phyloP scores from a whole-genome alignment of 2,797 vertebrate species.

The Otolemur crassicaudatus region DNA sequence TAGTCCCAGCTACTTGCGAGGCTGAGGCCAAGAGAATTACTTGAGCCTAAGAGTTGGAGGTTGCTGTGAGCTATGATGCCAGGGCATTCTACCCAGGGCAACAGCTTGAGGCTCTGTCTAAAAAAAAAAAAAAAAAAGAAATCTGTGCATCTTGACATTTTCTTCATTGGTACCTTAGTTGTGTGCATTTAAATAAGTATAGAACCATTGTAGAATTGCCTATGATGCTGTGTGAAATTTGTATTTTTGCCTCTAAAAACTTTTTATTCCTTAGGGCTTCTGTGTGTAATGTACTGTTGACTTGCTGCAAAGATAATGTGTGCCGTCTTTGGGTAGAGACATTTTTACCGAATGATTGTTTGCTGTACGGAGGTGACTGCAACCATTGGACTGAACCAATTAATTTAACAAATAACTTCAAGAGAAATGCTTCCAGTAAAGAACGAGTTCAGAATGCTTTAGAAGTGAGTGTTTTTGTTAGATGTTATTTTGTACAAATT shows the following conservation, averaged over 20 bases:
- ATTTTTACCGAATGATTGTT: slow-evolving; percentile 95
- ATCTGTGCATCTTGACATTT: slow-evolving; percentile 14
- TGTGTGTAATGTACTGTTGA: slow-evolving; percentile 97
- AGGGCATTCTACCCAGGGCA: too few species aligned
- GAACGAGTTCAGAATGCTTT: slow-evolving; percentile 88
- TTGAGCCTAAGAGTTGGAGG: too few species aligned
- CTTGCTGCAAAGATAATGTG: slow-evolving; percentile 98
- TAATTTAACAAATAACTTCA: slow-evolving; percentile 87
- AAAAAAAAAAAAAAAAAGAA: neutral
- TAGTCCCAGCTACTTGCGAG: too few species aligned
- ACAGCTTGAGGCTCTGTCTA: too few species aligned
- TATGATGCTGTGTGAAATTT: slow-evolving; percentile 47
- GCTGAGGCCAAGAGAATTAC: too few species aligned
- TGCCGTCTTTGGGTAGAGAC: slow-evolving; percentile 99
- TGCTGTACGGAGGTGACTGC: slow-evolving; percentile 91
- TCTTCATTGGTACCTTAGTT: slow-evolving; percentile 30
- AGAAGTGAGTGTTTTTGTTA: slow-evolving; percentile 90
- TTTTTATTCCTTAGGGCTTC: slow-evolving; percentile 90
- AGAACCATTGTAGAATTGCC: slow-evolving; percentile 45
- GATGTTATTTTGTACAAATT: slow-evolving; percentile 55
- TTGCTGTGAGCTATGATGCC: too few species aligned
- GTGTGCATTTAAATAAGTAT: slow-evolving; percentile 19
- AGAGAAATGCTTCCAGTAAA: slow-evolving; percentile 91
- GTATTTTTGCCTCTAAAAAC: slow-evolving; percentile 61
- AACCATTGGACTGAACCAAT: slow-evolving; percentile 88